Conservation (phyloP, 2,888 invertebrate species). For the Leptopterna dolabrata region DNA sequence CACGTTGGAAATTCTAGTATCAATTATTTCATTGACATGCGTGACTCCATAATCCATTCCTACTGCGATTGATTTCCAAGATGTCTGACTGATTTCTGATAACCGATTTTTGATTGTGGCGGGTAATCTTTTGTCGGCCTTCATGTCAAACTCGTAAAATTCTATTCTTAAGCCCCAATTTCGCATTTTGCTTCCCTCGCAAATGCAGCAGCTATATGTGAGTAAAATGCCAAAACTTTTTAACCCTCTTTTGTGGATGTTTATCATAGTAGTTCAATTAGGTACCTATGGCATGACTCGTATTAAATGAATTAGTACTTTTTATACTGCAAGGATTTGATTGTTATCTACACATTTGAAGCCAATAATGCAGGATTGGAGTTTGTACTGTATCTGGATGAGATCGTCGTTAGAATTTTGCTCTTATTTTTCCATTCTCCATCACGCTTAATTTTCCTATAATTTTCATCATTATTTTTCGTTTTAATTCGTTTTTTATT, state of each 20-base stretch:
- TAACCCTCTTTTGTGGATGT: neutral
- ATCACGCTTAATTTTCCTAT: too few species aligned
- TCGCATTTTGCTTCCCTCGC: neutral
- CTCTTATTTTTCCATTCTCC: too few species aligned
- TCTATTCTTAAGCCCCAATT: neutral
- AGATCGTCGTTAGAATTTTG: too few species aligned
- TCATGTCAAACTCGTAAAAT: neutral
- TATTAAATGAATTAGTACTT: too few species aligned
- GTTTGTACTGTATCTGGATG: too few species aligned
- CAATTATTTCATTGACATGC: too few species aligned
- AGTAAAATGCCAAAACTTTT: neutral
- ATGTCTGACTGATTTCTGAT: neutral
- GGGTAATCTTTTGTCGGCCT: neutral
- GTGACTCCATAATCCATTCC: too few species aligned
- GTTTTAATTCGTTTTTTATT: conserved; percentile 58
- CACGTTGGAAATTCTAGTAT: too few species aligned
- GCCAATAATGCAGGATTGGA: too few species aligned
- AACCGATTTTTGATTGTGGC: neutral
- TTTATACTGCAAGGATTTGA: too few species aligned
- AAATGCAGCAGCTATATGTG: neutral
- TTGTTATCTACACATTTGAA: too few species aligned
- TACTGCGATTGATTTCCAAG: too few species aligned
- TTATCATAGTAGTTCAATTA: neutral
- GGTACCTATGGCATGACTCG: neutral
- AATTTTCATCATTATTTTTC: conserved; percentile 56